Evolutionary conservation across 1,140 invertebrate species (phyloP).

Genomic region (Zaprionus ornatus): DNA sequence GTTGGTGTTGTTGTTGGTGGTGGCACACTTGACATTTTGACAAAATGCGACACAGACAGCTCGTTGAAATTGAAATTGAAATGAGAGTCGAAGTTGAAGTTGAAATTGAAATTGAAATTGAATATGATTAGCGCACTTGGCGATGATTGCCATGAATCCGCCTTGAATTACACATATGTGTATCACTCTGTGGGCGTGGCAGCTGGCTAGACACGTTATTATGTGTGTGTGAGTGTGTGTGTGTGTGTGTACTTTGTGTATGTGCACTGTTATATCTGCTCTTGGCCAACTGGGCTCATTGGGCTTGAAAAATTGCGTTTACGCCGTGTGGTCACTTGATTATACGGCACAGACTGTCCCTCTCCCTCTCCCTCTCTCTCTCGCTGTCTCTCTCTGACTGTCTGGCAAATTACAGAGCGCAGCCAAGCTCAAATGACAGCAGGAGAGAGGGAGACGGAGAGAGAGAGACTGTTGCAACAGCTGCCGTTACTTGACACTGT

Average conservation of each 20-base stretch:
- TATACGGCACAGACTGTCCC: neutral
- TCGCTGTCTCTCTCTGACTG: neutral
- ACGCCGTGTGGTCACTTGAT: slow-evolving; percentile 8
- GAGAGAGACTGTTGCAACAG: slow-evolving; percentile 47
- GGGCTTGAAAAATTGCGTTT: slow-evolving; percentile 1
- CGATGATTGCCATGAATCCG: slow-evolving; percentile 52
- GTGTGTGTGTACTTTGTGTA: neutral
- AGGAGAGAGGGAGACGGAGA: neutral
- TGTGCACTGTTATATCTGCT: neutral
- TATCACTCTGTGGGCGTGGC: slow-evolving; percentile 26
- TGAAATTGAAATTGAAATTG: slow-evolving; percentile 50
- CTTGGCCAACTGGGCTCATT: neutral
- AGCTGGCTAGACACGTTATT: neutral
- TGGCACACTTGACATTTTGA: slow-evolving; percentile 63
- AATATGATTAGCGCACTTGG: slow-evolving; percentile 71
- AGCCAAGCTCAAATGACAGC: slow-evolving; percentile 15
- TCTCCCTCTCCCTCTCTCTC: neutral
- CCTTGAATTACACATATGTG: slow-evolving; percentile 65
- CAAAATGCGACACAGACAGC: slow-evolving; percentile 56
- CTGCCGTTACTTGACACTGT: slow-evolving; percentile 55
- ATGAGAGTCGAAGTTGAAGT: too few relatives aligned
- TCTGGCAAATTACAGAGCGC: slow-evolving; percentile 26
- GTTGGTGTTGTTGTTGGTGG: slow-evolving; percentile 36
- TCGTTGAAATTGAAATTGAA: slow-evolving; percentile 22
- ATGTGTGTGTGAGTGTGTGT: neutral